A percentile compares a stretch with the other conserved stretches of the same genome.
These are phyloP conservation scores for Phoenicopterus ruber DNA, from an alignment of 2,113 vertebrate genomes.

Conservation along the genomic window DNA sequence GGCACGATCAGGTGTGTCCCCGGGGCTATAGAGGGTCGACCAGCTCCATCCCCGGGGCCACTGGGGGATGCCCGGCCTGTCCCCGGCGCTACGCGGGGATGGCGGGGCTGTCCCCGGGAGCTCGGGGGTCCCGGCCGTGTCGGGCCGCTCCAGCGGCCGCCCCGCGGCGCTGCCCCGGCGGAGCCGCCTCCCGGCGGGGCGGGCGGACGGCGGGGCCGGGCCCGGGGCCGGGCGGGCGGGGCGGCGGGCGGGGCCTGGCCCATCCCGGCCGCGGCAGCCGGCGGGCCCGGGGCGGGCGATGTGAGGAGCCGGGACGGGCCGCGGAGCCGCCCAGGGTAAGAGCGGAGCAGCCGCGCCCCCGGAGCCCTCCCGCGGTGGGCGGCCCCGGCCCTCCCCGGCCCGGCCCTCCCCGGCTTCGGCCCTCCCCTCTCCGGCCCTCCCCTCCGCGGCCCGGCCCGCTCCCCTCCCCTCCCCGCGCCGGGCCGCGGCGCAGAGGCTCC, in stretches of 20 bases:
- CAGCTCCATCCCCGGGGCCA: fast-evolving
- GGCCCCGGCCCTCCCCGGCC: not conserved
- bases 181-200: not conserved
- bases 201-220: not conserved
- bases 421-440: too few relatives aligned
- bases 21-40: fast-evolving
- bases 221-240: not conserved
- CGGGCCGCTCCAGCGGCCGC: not conserved
- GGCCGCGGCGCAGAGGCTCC: not conserved
- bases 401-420: too few relatives aligned
- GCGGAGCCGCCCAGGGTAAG: not conserved
- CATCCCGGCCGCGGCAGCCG: not conserved
- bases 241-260: not conserved
- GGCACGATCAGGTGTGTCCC: too few relatives aligned
- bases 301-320: not conserved
- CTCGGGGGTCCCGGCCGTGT: too few relatives aligned
- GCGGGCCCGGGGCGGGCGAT: not conserved
- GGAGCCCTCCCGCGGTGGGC: not conserved
- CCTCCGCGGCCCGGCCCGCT: too few relatives aligned
- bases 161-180: not conserved
- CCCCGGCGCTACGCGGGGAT: not conserved
- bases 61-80: fast-evolving
- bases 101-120: too few relatives aligned
- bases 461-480: not conserved
- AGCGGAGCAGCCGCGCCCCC: not conserved